These are phyloP conservation scores for Oryctes rhinoceros DNA, from an alignment of 1,140 invertebrate genomes.

Conservation along the genomic window DNA sequence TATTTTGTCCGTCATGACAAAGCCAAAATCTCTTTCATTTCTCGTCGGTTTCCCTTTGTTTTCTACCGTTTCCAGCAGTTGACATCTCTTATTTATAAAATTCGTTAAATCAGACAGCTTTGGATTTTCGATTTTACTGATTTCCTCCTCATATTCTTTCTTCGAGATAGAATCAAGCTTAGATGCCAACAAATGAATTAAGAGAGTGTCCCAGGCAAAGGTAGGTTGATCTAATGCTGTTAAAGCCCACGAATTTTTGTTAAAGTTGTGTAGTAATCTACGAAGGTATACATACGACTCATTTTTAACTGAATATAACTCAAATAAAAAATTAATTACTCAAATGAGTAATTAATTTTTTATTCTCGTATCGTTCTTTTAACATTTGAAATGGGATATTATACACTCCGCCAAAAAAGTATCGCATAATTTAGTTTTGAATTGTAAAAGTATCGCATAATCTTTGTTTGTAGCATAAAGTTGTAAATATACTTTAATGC, in stretches of 20 bases:
- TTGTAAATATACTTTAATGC: no score
- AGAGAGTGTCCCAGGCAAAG: background rate
- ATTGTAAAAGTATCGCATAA: no score
- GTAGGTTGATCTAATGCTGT: constrained; percentile 22
- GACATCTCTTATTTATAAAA: constrained; percentile 20
- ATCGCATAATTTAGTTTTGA: no score
- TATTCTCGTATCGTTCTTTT: constrained; percentile 41
- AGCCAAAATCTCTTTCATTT: background rate
- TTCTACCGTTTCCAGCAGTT: constrained; percentile 35
- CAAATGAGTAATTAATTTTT: constrained; percentile 32
- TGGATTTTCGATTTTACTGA: background rate
- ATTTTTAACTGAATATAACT: constrained; percentile 5
- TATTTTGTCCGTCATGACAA: background rate
- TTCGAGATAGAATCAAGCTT: constrained; percentile 26
- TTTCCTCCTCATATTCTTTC: constrained; percentile 10
- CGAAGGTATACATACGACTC: constrained; percentile 39
- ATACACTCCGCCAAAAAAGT: no score
- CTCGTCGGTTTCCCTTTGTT: background rate
- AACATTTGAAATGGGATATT: constrained; percentile 35
- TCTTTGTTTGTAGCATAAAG: no score
- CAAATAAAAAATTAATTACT: constrained; percentile 36
- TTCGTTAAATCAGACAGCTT: background rate
- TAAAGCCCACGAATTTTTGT: background rate
- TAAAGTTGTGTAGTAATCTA: constrained; percentile 27
- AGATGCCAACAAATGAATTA: constrained; percentile 9